A percentile compares a stretch with the other conserved stretches of the same genome.
These are phyloP conservation scores for Oreochromis spilurus DNA, from an alignment of 2,113 vertebrate genomes.

Conservation along the genomic window DNA sequence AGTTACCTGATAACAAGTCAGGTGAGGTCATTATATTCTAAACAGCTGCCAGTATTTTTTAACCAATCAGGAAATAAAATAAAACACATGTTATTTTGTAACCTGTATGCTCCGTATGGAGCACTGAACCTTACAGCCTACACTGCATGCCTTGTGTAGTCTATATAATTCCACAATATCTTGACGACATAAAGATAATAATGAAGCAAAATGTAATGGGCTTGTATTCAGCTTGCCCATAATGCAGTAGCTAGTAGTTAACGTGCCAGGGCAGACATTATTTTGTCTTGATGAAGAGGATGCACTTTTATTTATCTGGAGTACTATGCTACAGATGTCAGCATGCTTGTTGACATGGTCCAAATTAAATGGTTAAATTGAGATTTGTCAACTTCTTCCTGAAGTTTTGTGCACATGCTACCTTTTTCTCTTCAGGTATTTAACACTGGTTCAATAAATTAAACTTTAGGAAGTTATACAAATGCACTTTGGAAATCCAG, in stretches of 20 bases:
- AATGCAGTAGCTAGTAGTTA: neutral
- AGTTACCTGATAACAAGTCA: neutral
- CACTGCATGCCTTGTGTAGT: neutral
- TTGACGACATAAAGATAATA: neutral
- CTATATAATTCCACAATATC: neutral
- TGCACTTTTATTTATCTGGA: neutral
- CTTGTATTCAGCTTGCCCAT: neutral
- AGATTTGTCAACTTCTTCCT: neutral
- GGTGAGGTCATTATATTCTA: neutral
- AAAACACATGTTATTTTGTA: neutral
- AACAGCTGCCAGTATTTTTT: neutral
- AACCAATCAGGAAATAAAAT: neutral
- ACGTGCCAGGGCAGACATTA: neutral
- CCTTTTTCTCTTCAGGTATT: neutral
- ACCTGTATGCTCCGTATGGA: neutral
- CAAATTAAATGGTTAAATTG: neutral
- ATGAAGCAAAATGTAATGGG: neutral
- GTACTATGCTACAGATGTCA: neutral
- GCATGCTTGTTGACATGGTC: neutral
- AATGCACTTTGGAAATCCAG: neutral
- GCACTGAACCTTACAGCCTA: neutral
- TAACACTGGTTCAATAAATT: neutral
- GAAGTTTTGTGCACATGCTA: neutral
- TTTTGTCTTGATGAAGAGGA: neutral
- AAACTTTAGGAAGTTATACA: neutral